Evolutionary conservation across 2,113 vertebrate species (phyloP), one percentile per base, ranked within the genome.

Genomic region (Etheostoma cragini): DNA sequence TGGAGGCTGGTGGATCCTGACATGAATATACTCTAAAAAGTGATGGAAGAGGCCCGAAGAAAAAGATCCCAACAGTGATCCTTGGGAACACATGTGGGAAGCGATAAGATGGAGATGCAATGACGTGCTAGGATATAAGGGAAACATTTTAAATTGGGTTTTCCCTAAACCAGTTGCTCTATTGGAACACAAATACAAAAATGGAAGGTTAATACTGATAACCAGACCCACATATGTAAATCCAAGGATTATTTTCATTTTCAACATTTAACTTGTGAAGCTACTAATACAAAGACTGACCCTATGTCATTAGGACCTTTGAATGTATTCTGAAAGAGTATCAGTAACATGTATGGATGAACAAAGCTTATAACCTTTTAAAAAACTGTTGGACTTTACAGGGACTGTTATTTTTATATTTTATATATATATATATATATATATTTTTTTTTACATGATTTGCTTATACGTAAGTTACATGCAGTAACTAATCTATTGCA

Each of bases 101-200:
- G 47, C 71, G 58, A 77, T 74, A 22, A 65, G n/a, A 66, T 1
- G 17, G 35, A 83, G 42, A 78, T 66, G 24, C 21, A 52, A 17
- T 12, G 24, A 83, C 56, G 63, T 80, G 26, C 17, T 67, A n/a
- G 5, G 17, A 5, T 56, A 6, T 5, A 46, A 35, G 45, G 30
- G 61, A 52, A 30, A 60, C 11, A 30, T 63, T 62, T 76, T 50
- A 7, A 68, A 24, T 24, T 17, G 38, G 60, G 10, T 35, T 78
- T 77, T 60, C 42, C 65, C 13, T 21, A 15, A 22, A 22, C 4
- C 64, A 33, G 10, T 67, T 78, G 54, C 61, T 75, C 22, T 33
- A 0, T 14, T 0, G 38, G 46, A 60, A 61, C 26, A 72, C 21
- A 60, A 69, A 22, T 3, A 26, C 11, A 38, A 10, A 45, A 49